Base-by-base conservation (phyloP, 2,113 vertebrate genomes). In the Bambusicola thoracicus region DNA sequence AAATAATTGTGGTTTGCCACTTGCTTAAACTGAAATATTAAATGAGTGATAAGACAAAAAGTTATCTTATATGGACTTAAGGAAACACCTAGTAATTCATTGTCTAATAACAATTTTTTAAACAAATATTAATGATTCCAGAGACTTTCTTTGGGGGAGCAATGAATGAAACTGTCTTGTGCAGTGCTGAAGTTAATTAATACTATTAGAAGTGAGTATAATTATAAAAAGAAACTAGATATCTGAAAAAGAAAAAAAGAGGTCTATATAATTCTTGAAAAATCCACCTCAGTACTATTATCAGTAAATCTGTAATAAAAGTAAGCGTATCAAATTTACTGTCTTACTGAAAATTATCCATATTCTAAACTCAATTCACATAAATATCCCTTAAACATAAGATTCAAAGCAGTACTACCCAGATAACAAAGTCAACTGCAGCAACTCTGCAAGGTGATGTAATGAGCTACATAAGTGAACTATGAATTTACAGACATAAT, bases 201-300 rank as follows among this genome's bases (percentile, higher is more conserved):
- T 22, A 59, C 9, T 3, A 81, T 72, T 75, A 20, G 10, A 72
- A 63, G 2, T 22, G 3, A 53, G 2, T 17, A 17, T 44, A 49
- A 58, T 34, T 67, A 38, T 14, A 58, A 68, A 56, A 68, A 56
- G 32, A 88, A 69, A 56, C 8, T 29, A 29, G 36, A 56, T 8
- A 70, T 6, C 10, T 40, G 17, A 1, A 75, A 75, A 44, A 6
- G 1, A 3, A 61, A 44, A 6, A 1, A 3, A 61, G 4, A 30
- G 53, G 55, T 73, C 40, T 76, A 22, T 19, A 25, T 63, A 67
- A 14, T 78, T 30, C 30, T 55, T 69, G n/a, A 90, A 61, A 87
- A 83, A 74, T 53, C 24, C 76, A 32, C 6, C 30, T 55, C 20
- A 30, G 30, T 24, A 27, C 3, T 2, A 40, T 55, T 72, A 87